phyloP scores from a whole-genome alignment of 2,797 vertebrate species.

The Coendou prehensilis region DNA sequence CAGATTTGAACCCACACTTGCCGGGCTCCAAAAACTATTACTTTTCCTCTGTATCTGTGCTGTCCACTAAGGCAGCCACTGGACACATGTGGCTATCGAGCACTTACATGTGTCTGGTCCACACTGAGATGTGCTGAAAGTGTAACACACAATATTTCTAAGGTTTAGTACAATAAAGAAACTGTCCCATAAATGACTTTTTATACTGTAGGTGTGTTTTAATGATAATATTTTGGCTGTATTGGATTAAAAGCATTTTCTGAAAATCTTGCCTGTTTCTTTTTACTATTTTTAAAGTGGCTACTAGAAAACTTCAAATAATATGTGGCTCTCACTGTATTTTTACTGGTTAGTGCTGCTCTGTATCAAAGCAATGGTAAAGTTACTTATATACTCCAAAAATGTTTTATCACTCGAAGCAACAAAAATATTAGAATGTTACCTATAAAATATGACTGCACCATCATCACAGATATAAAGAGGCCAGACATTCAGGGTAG shows the following conservation, averaged over 20 bases:
- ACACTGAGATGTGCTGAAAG: neutral
- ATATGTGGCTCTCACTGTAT: neutral
- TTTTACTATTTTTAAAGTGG: conserved; percentile 64
- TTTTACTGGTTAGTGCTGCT: neutral
- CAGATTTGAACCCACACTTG: neutral
- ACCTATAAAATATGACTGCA: conserved; percentile 99
- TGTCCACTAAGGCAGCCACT: neutral
- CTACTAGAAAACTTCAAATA: conserved; percentile 54
- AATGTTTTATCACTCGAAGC: neutral
- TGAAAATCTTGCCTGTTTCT: conserved; percentile 43
- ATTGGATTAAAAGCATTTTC: conserved; percentile 24
- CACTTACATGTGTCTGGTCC: neutral
- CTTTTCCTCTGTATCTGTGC: neutral
- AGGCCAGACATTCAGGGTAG: conserved; percentile 98
- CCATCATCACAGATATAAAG: conserved; percentile 99
- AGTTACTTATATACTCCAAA: conserved; percentile 44
- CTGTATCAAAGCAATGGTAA: neutral
- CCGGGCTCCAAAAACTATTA: neutral
- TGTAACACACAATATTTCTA: neutral
- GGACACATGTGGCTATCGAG: neutral
- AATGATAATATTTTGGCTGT: neutral
- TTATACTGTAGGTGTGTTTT: neutral
- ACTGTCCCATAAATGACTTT: conserved; percentile 15
- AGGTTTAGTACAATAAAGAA: conserved; percentile 34
- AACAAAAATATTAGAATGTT: conserved; percentile 72